These are phyloP conservation scores for Pachydiplax longipennis DNA, from an alignment of 2,888 invertebrate species.

Conservation along the genomic window DNA sequence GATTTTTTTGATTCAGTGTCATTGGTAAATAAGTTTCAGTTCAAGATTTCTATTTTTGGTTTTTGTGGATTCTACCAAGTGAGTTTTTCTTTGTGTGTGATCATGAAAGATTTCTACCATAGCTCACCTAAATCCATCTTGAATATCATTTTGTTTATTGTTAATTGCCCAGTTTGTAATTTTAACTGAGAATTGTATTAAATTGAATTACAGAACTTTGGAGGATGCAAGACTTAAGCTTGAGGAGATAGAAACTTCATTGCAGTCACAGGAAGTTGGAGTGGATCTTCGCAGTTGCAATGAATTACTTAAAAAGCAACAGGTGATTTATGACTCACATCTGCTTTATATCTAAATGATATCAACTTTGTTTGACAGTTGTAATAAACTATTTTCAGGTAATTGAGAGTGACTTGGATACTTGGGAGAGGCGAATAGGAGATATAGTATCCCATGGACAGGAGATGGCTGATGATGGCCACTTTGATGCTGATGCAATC, in stretches of 20 bases:
- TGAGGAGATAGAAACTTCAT: conserved; percentile 80
- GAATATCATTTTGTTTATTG: too few relatives aligned
- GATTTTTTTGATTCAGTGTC: too few relatives aligned
- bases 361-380: not conserved
- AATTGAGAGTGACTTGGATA: conserved; percentile 83
- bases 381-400: conserved; percentile 58
- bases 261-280: conserved; percentile 84
- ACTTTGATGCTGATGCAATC: conserved; percentile 92
- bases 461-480: conserved; percentile 91
- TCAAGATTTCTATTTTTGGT: too few relatives aligned
- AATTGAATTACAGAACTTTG: conserved; percentile 67
- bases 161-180: too few relatives aligned
- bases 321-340: conserved; percentile 61
- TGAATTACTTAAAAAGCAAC: conserved; percentile 87
- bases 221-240: conserved; percentile 90
- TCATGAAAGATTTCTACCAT: too few relatives aligned
- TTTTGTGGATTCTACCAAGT: too few relatives aligned
- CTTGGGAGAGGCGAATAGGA: conserved; percentile 83
- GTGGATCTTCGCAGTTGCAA: conserved; percentile 91
- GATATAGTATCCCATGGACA: conserved; percentile 81
- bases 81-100: too few relatives aligned
- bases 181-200: not conserved
- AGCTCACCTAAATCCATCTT: too few relatives aligned
- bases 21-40: too few relatives aligned
- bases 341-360: not conserved